Conservation (phyloP, 1,140 invertebrate species). For the Gryon sp. region DNA sequence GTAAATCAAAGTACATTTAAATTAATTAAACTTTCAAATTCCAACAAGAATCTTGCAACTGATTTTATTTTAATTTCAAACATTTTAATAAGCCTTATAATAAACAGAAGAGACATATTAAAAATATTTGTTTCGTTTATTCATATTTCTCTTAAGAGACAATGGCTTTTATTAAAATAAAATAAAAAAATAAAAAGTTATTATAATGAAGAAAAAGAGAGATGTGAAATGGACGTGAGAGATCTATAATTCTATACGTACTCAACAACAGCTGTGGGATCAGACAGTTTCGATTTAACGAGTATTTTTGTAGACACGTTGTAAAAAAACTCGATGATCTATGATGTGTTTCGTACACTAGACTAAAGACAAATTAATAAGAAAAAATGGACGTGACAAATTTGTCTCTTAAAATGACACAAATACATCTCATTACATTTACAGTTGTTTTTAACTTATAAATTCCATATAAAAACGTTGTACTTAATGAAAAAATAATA, state of each 20-base stretch:
- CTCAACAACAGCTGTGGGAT: slow-evolving; percentile 51
- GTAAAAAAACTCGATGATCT: slow-evolving; percentile 47
- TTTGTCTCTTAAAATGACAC: not conserved
- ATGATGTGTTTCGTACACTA: slow-evolving; percentile 28
- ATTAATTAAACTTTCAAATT: too few relatives aligned
- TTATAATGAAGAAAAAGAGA: slow-evolving; percentile 2
- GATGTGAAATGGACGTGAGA: slow-evolving; percentile 20
- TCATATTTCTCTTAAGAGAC: slow-evolving; percentile 15
- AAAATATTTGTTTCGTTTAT: too few relatives aligned
- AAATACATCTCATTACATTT: slow-evolving; percentile 28
- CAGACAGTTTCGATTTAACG: slow-evolving; percentile 50
- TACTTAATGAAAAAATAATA: too few relatives aligned
- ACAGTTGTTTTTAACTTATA: too few relatives aligned
- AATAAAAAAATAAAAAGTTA: too few relatives aligned
- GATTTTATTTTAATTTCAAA: too few relatives aligned
- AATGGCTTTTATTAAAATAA: too few relatives aligned
- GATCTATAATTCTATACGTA: slow-evolving; percentile 30
- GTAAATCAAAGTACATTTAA: too few relatives aligned
- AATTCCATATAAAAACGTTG: too few relatives aligned
- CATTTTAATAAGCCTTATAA: too few relatives aligned
- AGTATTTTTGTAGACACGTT: slow-evolving; percentile 28
- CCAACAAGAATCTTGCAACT: too few relatives aligned
- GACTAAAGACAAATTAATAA: slow-evolving; percentile 27
- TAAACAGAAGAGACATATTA: too few relatives aligned
- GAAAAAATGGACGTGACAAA: slow-evolving; percentile 6